These are phyloP conservation scores for Vombatus ursinus DNA, from an alignment of 2,113 vertebrate genomes.

Conservation along the genomic window DNA sequence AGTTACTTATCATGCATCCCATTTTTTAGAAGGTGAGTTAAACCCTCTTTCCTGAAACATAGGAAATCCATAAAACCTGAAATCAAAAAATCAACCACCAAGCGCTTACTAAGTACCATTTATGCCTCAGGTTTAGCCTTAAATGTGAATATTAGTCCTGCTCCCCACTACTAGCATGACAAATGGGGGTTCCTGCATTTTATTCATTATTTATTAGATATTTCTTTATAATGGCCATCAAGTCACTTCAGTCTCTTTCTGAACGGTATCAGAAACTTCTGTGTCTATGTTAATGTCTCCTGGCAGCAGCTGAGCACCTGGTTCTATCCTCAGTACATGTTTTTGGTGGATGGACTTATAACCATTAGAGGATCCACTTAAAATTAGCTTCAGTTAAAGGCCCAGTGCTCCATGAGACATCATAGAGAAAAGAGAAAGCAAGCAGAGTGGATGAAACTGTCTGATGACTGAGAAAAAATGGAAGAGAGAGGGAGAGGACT, in stretches of 20 bases:
- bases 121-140: neutral
- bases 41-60: conserved; percentile 4
- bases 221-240: conserved; percentile 61
- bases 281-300: conserved; percentile 21
- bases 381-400: conserved; percentile 58
- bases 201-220: conserved; percentile 42
- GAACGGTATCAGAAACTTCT: conserved; percentile 52
- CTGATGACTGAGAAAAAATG: neutral
- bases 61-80: neutral
- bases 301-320: conserved; percentile 29
- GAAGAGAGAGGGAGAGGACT: neutral
- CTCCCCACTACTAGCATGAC: neutral
- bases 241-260: conserved; percentile 66
- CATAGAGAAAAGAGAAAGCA: neutral
- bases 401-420: neutral
- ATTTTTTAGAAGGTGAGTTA: neutral
- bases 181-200: neutral
- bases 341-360: neutral
- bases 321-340: neutral
- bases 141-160: conserved; percentile 8
- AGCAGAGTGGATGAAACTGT: neutral
- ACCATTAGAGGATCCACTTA: neutral
- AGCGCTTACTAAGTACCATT: neutral
- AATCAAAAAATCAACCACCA: neutral
- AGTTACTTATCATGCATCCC: neutral